phyloP scores from a whole-genome alignment of 2,888 invertebrate species.

The Parthenolecanium corni region DNA sequence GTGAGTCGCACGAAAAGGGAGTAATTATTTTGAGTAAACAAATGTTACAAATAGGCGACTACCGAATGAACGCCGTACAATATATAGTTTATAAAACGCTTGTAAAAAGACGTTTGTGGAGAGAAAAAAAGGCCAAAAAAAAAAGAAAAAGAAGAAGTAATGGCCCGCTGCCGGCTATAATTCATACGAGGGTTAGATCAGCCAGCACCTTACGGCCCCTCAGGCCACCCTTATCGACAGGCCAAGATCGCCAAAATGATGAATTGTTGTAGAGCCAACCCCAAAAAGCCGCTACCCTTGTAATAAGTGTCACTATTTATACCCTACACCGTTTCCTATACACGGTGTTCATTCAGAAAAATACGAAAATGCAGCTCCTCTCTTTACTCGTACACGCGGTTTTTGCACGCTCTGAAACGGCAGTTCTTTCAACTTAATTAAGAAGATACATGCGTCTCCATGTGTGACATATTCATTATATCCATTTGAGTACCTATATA shows the following conservation, averaged over 20 bases:
- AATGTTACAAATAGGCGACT: conserved; percentile 19
- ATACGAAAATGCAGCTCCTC: conserved; percentile 3
- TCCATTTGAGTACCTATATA: neutral
- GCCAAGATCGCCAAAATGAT: conserved; percentile 28
- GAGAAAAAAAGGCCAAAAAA: neutral
- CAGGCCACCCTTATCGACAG: conserved; percentile 29
- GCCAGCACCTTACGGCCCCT: conserved; percentile 27
- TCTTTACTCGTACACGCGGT: conserved; percentile 10
- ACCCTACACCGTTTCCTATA: conserved; percentile 21
- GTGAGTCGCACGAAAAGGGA: neutral
- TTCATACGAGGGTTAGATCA: conserved; percentile 26
- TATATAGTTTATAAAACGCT: neutral
- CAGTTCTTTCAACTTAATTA: conserved; percentile 25
- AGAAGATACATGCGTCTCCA: neutral
- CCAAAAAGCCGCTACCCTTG: conserved; percentile 26
- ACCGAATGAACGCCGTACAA: neutral
- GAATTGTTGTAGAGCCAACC: conserved; percentile 22
- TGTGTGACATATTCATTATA: neutral
- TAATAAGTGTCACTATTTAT: conserved; percentile 27
- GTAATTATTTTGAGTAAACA: conserved; percentile 19
- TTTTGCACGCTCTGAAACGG: neutral
- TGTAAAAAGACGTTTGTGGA: conserved; percentile 10
- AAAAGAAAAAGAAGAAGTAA: conserved; percentile 8
- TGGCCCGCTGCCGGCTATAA: conserved; percentile 26
- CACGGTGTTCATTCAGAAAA: neutral